phyloP scores from a whole-genome alignment of 1,140 invertebrate genomes.

The Octopus sinensis region DNA sequence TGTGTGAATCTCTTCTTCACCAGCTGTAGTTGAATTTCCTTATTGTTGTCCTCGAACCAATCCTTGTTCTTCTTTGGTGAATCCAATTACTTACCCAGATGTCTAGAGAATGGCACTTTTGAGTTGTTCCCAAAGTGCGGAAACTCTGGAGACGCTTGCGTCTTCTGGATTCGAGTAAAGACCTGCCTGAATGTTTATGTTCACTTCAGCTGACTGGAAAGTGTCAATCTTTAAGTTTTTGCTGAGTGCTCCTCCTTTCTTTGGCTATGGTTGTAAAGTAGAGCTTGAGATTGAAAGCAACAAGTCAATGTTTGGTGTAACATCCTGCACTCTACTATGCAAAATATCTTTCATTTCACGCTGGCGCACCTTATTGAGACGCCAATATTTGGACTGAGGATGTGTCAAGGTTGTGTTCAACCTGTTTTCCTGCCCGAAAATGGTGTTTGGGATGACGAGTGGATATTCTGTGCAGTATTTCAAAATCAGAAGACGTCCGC shows the following conservation, averaged over 20 bases:
- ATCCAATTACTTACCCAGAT: neutral
- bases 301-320: neutral
- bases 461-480: too few species aligned
- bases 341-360: neutral
- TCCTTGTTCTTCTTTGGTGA: neutral
- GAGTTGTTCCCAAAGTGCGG: neutral
- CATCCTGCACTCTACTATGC: neutral
- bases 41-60: neutral
- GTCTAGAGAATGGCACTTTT: neutral
- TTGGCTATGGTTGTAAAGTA: neutral
- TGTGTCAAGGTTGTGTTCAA: neutral
- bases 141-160: neutral
- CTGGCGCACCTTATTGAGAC: neutral
- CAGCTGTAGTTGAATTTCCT: neutral
- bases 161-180: neutral
- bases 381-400: neutral
- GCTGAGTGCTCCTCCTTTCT: neutral
- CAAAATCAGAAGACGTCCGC: neutral
- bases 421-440: neutral
- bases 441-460: neutral
- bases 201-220: neutral
- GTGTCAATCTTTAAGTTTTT: neutral
- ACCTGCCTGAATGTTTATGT: neutral
- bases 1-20: neutral
- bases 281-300: neutral